Conservation (phyloP, 2,888 invertebrate species). For the Omphaloscelis lunosa region DNA sequence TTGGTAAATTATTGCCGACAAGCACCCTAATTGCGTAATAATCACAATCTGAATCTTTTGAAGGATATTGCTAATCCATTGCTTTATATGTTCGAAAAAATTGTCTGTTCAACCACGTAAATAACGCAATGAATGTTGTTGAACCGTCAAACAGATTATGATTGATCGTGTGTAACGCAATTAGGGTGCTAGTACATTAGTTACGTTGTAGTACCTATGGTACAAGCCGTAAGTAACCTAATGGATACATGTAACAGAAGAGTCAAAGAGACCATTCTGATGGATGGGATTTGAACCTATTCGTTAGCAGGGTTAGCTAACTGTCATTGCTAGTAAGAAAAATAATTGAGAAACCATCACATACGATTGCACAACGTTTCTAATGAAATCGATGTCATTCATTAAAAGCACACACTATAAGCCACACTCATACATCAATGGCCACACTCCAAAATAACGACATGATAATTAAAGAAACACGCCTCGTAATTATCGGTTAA, state of each 20-base stretch:
- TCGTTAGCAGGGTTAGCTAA: not conserved
- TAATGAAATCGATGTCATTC: not conserved
- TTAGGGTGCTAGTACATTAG: too few relatives aligned
- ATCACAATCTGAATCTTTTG: too few relatives aligned
- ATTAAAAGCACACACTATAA: not conserved
- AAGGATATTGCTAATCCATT: too few relatives aligned
- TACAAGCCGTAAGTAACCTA: not conserved
- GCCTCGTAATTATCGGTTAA: conserved; percentile 23
- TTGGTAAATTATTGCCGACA: not conserved
- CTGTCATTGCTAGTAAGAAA: not conserved
- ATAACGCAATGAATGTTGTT: too few relatives aligned
- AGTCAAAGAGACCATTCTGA: not conserved
- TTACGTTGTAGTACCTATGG: not conserved
- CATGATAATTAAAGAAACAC: not conserved
- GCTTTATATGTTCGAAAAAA: too few relatives aligned
- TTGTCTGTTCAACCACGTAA: too few relatives aligned
- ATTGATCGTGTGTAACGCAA: too few relatives aligned
- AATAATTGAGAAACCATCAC: conserved; percentile 1
- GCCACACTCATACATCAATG: too few relatives aligned
- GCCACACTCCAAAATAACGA: not conserved
- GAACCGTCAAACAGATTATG: too few relatives aligned
- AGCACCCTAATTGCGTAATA: too few relatives aligned
- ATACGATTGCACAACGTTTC: not conserved
- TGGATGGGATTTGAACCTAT: not conserved
- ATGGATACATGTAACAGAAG: not conserved